phyloP scores from a whole-genome alignment of 2,113 vertebrate species.

The Synchiropus splendidus region DNA sequence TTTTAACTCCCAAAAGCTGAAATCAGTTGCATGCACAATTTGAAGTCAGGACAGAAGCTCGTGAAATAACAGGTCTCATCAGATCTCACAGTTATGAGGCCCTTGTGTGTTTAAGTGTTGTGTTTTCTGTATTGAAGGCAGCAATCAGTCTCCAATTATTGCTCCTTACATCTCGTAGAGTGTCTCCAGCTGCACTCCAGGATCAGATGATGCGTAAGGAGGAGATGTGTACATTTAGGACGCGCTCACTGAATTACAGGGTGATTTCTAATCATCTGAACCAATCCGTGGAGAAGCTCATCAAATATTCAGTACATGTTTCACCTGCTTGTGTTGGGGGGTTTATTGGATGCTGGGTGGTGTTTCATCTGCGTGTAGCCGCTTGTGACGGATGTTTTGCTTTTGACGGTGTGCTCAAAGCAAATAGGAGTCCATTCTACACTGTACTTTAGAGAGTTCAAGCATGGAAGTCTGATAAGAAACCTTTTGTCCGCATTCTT shows the following conservation, averaged over 20 bases:
- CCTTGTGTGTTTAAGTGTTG: conserved; percentile 26
- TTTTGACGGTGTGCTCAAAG: conserved; percentile 9
- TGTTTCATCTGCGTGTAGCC: conserved; percentile 9
- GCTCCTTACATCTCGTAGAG: conserved; percentile 62
- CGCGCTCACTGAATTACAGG: conserved; percentile 34
- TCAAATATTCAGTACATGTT: conserved; percentile 20
- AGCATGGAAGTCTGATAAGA: conserved; percentile 23
- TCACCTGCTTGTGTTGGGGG: conserved; percentile 21
- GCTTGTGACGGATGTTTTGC: conserved; percentile 8
- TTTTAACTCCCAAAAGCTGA: too few species aligned
- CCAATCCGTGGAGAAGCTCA: conserved; percentile 24
- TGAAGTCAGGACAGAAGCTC: too few species aligned
- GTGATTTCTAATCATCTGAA: conserved; percentile 47
- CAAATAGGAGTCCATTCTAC: conserved; percentile 16
- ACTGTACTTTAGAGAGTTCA: conserved; percentile 2
- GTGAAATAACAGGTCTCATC: conserved; percentile 35
- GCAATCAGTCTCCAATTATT: conserved; percentile 68
- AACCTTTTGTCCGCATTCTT: conserved; percentile 18
- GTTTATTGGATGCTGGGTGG: conserved; percentile 11
- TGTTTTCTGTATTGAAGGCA: conserved; percentile 22
- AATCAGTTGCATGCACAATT: too few species aligned
- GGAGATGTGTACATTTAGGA: conserved; percentile 35
- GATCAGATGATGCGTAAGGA: conserved; percentile 35
- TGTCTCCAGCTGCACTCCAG: conserved; percentile 44
- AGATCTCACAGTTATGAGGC: conserved; percentile 17